These are phyloP conservation scores for Athalia cordata DNA, from an alignment of 2,888 invertebrate species.

Conservation along the genomic window DNA sequence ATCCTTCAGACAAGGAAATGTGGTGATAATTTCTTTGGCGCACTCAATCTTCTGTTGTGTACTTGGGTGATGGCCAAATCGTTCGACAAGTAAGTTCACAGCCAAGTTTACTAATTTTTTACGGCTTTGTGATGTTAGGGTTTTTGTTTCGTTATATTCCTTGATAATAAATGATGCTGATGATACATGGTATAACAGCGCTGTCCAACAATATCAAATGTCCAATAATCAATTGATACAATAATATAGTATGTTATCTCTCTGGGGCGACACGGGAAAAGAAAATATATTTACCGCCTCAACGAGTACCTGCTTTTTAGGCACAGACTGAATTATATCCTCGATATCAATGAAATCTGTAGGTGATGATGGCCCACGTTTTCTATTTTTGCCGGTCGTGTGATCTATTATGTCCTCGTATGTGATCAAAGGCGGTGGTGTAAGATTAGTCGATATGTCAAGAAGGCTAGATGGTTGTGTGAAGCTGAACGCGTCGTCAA, in stretches of 20 bases:
- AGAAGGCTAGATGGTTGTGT: not conserved
- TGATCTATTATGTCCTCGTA: not conserved
- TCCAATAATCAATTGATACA: constrained; percentile 1
- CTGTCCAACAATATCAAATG: constrained; percentile 5
- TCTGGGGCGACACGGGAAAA: not conserved
- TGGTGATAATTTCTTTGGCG: constrained; percentile 1
- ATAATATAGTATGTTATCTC: constrained; percentile 8
- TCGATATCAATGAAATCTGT: not conserved
- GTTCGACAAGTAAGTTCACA: constrained; percentile 18
- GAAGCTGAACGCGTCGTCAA: not conserved
- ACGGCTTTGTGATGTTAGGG: constrained; percentile 8
- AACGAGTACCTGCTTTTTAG: constrained; percentile 14
- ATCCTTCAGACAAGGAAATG: constrained; percentile 19
- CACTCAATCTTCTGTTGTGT: constrained; percentile 12
- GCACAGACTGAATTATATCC: not conserved
- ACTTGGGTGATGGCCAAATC: constrained; percentile 20
- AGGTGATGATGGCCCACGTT: not conserved
- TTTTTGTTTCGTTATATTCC: constrained; percentile 1
- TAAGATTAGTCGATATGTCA: not conserved
- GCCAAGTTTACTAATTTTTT: constrained; percentile 19
- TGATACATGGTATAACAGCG: constrained; percentile 11
- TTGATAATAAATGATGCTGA: not conserved
- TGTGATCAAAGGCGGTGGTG: not conserved
- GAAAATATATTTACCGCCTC: constrained; percentile 19
- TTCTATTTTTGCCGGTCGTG: not conserved